Percentiles rank a stretch among this genome's conserved stretches.
These are phyloP conservation scores for Uloborus plumipes DNA, from an alignment of 2,888 invertebrate genomes.

Conservation along the genomic window DNA sequence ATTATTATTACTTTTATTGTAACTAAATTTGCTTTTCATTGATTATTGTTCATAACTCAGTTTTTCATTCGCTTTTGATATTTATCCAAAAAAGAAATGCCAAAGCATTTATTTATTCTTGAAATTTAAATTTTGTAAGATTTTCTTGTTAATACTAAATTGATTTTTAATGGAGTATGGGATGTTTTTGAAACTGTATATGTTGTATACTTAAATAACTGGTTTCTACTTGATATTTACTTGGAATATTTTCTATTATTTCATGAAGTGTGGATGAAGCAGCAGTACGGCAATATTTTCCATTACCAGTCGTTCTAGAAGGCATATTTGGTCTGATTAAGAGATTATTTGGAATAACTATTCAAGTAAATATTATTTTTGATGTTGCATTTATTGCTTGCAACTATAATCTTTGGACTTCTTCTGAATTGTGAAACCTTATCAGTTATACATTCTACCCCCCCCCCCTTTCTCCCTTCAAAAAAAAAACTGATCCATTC, in stretches of 20 bases:
- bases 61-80: too few relatives aligned
- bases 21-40: neutral
- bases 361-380: conserved; percentile 69
- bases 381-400: neutral
- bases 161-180: too few relatives aligned
- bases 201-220: neutral
- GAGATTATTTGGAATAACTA: conserved; percentile 79
- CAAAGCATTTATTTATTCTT: too few relatives aligned
- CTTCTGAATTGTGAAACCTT: too few relatives aligned
- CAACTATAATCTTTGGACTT: neutral
- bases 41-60: neutral
- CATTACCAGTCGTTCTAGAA: conserved; percentile 82
- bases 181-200: too few relatives aligned
- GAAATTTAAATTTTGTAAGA: too few relatives aligned
- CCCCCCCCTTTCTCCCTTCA: too few relatives aligned
- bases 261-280: conserved; percentile 78
- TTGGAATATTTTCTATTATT: neutral
- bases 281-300: conserved; percentile 84
- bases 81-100: too few relatives aligned
- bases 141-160: too few relatives aligned
- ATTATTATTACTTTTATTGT: too few relatives aligned
- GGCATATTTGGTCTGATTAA: conserved; percentile 84
- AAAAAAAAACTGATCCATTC: too few relatives aligned
- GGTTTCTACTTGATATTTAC: neutral
- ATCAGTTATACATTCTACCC: too few relatives aligned